These are phyloP conservation scores for Ectropis grisescens DNA, from an alignment of 1,140 invertebrate genomes.

Conservation along the genomic window DNA sequence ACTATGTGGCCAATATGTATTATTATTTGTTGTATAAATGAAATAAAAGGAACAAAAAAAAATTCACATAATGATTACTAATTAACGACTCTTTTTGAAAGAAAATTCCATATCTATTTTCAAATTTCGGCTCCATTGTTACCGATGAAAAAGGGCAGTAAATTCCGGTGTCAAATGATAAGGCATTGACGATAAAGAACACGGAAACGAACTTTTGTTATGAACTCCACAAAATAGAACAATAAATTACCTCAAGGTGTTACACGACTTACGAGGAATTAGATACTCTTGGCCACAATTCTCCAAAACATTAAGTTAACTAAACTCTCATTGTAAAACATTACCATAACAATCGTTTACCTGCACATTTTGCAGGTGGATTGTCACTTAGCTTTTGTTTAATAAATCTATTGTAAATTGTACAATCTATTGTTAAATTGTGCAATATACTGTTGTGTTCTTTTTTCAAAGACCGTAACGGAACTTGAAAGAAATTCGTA, in stretches of 20 bases:
- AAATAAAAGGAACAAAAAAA: too few relatives aligned
- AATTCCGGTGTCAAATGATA: conserved; percentile 51
- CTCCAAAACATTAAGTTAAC: conserved; percentile 48
- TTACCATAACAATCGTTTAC: conserved; percentile 63
- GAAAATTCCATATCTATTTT: too few relatives aligned
- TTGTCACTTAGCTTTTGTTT: conserved; percentile 36
- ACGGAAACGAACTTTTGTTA: conserved; percentile 65
- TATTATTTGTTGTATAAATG: too few relatives aligned
- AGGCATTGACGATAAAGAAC: conserved; percentile 48
- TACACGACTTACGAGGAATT: conserved; percentile 20
- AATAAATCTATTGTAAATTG: too few relatives aligned
- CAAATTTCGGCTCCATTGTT: too few relatives aligned
- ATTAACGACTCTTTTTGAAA: too few relatives aligned
- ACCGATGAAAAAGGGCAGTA: conserved; percentile 23
- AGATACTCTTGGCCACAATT: conserved; percentile 48
- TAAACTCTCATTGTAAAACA: conserved; percentile 43
- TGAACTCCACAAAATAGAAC: conserved; percentile 46
- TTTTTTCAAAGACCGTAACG: too few relatives aligned
- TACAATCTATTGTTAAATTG: conserved; percentile 50
- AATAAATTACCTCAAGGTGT: conserved; percentile 66
- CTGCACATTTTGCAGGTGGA: conserved; percentile 51
- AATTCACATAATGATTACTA: too few relatives aligned
- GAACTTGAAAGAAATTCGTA: conserved; percentile 49
- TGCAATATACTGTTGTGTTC: too few relatives aligned
- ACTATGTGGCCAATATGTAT: too few relatives aligned